Evolutionary conservation across 2,888 invertebrate species (phyloP), one percentile per base, ranked within the genome.

Genomic region (Chrysodeixis includens): DNA sequence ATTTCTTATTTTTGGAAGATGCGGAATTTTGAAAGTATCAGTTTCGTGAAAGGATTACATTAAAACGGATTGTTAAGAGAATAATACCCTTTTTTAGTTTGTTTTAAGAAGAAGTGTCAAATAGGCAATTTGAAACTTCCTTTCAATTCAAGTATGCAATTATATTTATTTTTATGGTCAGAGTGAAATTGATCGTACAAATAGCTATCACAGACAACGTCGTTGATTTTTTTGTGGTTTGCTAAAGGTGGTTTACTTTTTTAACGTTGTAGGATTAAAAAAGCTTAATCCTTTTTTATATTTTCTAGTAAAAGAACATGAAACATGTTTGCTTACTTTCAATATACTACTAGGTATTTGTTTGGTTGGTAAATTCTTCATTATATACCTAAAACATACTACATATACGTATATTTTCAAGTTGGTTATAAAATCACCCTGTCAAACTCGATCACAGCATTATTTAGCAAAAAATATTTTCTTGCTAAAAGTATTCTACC

Each of bases 401-500:
- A n/a, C n/a, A n/a, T n/a, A n/a, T n/a, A n/a, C n/a, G 10, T 14
- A 14, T 35, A 35, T 14, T 35, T 14, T 1, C 6, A 8, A 7
- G 12, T 40, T 1, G n/a, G 14, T 16, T 10, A 14, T 12, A 14
- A 1, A 40, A 14, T 14, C 14, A 14, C 16, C 7, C 16, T 44
- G 10, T 32, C 8, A 10, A 32, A 32, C 2, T 32, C 10, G 10
- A 10, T 44, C 16, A 7, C 9, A 1, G 18, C 18, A 8, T 46
- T 46, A 46, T 46, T 46, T 49, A 49, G 18, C 18, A 20, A 49
- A 16, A 49, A 32, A 44, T 22, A 10, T 1, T 20, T 5, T 18
- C 44, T 12, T 30, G n/a, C 52, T 55, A 32, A 65, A 62, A 65
- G 9, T 35, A 62, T 46, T 32, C 46, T 62, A 51, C 35, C 35